phyloP scores from a whole-genome alignment of 2,797 vertebrate species.

The Myioborus melanocephalus region DNA sequence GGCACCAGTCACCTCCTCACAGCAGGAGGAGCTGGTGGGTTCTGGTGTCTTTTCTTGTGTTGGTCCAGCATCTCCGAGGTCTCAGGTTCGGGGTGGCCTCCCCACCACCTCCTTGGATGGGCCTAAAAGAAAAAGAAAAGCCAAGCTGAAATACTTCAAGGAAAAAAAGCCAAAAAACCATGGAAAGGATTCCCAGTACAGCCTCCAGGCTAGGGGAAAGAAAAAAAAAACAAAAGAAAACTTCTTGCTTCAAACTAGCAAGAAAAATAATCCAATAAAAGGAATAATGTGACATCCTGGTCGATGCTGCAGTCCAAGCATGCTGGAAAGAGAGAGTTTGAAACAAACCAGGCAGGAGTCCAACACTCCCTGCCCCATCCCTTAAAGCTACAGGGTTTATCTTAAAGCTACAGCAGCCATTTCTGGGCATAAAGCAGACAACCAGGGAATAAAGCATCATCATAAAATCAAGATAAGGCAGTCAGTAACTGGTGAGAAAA shows the following conservation, averaged over 20 bases:
- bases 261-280: neutral
- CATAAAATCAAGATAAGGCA: neutral
- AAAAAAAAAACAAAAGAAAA: fast-evolving
- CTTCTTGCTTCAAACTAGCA: neutral
- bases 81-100: fast-evolving
- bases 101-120: fast-evolving
- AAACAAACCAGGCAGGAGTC: neutral
- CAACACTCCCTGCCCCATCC: fast-evolving
- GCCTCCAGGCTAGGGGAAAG: neutral
- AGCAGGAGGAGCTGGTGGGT: neutral
- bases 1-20: neutral
- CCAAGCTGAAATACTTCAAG: neutral
- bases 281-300: neutral
- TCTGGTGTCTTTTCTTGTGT: neutral
- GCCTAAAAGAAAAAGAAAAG: fast-evolving
- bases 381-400: neutral
- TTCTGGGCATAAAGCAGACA: neutral
- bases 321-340: neutral
- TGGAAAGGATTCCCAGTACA: neutral
- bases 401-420: neutral
- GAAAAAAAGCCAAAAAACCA: neutral
- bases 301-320: fast-evolving
- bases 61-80: fast-evolving
- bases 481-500: neutral
- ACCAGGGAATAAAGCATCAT: neutral